These are phyloP conservation scores for Ceramica pisi DNA, from an alignment of 2,888 invertebrate species.

Conservation along the genomic window DNA sequence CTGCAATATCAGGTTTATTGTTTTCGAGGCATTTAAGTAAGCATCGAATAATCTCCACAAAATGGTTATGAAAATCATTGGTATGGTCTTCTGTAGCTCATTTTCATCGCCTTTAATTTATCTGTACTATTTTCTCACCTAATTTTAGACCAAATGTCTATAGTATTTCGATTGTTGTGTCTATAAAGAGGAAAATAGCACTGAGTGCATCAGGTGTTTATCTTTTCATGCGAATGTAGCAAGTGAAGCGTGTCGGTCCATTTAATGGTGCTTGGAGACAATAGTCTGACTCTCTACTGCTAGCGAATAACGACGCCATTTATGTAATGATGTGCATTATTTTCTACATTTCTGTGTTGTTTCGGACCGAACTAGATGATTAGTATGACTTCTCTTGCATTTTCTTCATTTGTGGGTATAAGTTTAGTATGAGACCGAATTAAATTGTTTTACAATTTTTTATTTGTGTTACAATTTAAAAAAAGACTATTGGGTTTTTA, in stretches of 20 bases:
- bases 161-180: neutral
- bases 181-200: constrained; percentile 20
- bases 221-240: constrained; percentile 20
- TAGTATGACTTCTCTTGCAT: neutral
- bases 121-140: neutral
- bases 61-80: neutral
- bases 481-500: neutral
- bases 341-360: neutral
- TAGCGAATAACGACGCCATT: neutral
- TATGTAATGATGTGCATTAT: constrained; percentile 1
- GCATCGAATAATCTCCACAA: neutral
- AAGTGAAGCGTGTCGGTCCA: constrained; percentile 37
- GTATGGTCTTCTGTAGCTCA: neutral
- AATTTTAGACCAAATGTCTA: neutral
- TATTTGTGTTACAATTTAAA: neutral
- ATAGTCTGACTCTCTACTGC: constrained; percentile 10
- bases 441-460: too few species aligned
- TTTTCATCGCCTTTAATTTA: neutral
- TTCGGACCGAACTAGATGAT: too few species aligned
- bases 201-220: constrained; percentile 45
- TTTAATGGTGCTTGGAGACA: constrained; percentile 34
- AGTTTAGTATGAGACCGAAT: neutral
- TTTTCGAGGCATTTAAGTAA: neutral
- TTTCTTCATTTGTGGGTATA: neutral
- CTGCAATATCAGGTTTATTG: neutral